Conservation (phyloP, 2,113 vertebrate genomes). For the Cryptotis parvus region DNA sequence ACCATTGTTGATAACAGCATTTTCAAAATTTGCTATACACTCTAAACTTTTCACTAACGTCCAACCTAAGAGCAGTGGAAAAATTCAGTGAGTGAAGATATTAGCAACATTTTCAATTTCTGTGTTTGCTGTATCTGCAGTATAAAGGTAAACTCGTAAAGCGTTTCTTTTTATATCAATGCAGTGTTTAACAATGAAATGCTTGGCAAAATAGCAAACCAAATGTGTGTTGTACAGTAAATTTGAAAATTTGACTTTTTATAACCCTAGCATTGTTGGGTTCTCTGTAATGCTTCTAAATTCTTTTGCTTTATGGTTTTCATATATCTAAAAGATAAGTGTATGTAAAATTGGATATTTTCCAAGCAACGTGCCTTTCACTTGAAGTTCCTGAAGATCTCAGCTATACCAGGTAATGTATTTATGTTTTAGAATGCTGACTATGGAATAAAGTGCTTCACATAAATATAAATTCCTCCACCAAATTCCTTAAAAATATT, state of each 20-base stretch:
- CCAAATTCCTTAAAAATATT: constrained; percentile 56
- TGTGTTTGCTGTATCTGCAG: constrained; percentile 37
- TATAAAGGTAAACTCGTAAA: constrained; percentile 54
- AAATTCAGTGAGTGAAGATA: constrained; percentile 48
- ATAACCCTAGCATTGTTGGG: constrained; percentile 60
- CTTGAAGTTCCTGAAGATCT: constrained; percentile 62
- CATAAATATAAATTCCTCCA: constrained; percentile 51
- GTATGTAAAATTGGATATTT: constrained; percentile 71
- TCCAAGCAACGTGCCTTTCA: constrained; percentile 76
- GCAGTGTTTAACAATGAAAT: constrained; percentile 65
- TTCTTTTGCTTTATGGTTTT: constrained; percentile 67
- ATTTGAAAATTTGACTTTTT: constrained; percentile 71
- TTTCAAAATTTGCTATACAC: neutral
- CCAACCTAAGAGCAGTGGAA: constrained; percentile 11
- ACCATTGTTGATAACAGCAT: constrained; percentile 40
- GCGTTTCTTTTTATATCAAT: constrained; percentile 27
- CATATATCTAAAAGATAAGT: constrained; percentile 65
- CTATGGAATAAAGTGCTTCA: constrained; percentile 57
- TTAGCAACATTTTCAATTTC: constrained; percentile 32
- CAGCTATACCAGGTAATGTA: constrained; percentile 62
- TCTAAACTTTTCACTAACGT: constrained; percentile 62
- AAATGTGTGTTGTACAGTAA: constrained; percentile 50
- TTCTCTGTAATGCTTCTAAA: constrained; percentile 55
- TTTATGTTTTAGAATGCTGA: constrained; percentile 75
- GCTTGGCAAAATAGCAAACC: constrained; percentile 61